Conservation (phyloP, 2,888 invertebrate species). For the Perizoma flavofasciatum region DNA sequence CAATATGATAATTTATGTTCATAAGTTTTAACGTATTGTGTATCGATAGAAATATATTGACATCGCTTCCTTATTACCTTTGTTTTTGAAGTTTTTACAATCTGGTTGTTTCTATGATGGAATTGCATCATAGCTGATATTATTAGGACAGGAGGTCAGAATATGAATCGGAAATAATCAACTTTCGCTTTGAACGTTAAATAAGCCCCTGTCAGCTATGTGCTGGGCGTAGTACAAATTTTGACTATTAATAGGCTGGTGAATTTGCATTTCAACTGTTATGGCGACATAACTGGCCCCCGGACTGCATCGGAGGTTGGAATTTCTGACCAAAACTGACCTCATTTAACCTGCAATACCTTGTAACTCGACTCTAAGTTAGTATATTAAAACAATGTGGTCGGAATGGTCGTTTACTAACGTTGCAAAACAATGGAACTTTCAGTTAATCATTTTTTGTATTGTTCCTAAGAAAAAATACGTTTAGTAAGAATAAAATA, state of each 20-base stretch:
- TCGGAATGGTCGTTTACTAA: too few species aligned
- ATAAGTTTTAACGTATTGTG: conserved; percentile 1
- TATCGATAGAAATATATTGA: conserved; percentile 12
- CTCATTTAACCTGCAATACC: neutral
- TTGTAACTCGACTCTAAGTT: neutral
- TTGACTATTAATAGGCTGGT: conserved; percentile 27
- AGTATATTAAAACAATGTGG: too few species aligned
- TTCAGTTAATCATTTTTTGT: too few species aligned
- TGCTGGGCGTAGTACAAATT: conserved; percentile 25
- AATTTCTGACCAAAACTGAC: conserved; percentile 2
- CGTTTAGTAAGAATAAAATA: too few species aligned
- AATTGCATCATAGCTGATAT: conserved; percentile 30
- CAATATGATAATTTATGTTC: conserved; percentile 12
- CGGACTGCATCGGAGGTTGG: neutral
- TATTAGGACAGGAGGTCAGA: conserved; percentile 35
- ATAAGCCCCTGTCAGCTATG: conserved; percentile 20
- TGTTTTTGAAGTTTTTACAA: conserved; percentile 15
- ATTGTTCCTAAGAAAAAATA: too few species aligned
- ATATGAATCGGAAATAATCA: conserved; percentile 38
- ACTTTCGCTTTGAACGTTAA: conserved; percentile 34
- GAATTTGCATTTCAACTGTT: conserved; percentile 33
- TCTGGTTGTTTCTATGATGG: conserved; percentile 18
- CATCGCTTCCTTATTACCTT: conserved; percentile 4
- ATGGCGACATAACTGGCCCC: conserved; percentile 23
- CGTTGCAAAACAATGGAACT: too few species aligned